phyloP scores from a whole-genome alignment of 1,140 invertebrate species.

The Drosophila subobscura region DNA sequence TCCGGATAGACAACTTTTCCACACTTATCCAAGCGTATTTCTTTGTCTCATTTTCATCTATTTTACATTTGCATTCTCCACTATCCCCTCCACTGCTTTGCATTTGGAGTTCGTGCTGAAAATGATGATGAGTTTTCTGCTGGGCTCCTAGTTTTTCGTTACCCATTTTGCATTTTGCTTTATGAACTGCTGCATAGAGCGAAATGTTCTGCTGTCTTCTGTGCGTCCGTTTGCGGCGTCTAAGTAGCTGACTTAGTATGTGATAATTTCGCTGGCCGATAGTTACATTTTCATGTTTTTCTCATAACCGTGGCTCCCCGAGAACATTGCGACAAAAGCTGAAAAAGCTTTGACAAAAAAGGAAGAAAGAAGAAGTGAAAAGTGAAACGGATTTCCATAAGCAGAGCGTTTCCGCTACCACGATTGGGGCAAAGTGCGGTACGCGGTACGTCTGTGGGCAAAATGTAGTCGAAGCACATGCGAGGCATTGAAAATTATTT shows the following conservation, averaged over 20 bases:
- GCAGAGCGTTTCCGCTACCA: constrained; percentile 15
- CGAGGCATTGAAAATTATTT: constrained; percentile 80
- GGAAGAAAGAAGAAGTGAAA: constrained; percentile 15
- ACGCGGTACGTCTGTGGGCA: not conserved
- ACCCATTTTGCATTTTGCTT: constrained; percentile 52
- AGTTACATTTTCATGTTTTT: constrained; percentile 78
- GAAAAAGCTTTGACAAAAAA: constrained; percentile 30
- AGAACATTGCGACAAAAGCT: constrained; percentile 27
- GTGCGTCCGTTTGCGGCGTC: not conserved
- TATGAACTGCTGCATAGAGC: constrained; percentile 77
- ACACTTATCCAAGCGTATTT: constrained; percentile 31
- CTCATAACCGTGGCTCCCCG: constrained; percentile 40
- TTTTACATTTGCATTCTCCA: constrained; percentile 68
- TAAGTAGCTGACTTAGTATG: constrained; percentile 79
- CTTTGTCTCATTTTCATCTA: constrained; percentile 59
- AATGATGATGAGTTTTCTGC: constrained; percentile 44
- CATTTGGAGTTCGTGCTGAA: constrained; percentile 27
- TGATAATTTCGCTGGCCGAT: constrained; percentile 75
- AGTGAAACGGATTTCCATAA: constrained; percentile 67
- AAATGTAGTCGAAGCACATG: constrained; percentile 73
- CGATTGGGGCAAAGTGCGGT: not conserved
- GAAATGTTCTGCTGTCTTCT: constrained; percentile 22
- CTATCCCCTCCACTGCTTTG: constrained; percentile 6
- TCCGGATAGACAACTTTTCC: constrained; percentile 22
- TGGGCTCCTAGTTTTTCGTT: not conserved